A percentile compares a stretch with the other conserved stretches of the same genome.
phyloP scores from a whole-genome alignment of 2,113 vertebrate genomes.

The Phaethornis superciliosus region DNA sequence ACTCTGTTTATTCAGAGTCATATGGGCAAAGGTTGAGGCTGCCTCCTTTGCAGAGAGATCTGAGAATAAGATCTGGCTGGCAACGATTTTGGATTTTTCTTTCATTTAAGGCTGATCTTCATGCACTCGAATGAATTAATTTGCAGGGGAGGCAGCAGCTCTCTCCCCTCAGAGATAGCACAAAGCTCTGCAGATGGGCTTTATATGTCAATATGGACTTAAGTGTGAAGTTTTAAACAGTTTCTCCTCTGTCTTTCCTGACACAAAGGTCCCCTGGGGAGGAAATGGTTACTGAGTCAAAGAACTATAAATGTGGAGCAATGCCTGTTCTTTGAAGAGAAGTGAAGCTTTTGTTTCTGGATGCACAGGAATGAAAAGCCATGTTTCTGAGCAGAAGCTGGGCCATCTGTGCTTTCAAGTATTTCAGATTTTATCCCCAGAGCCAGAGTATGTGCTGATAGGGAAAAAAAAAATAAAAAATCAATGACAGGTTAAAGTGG shows the following conservation, averaged over 20 bases:
- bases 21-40: slow-evolving; percentile 36
- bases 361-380: slow-evolving; percentile 55
- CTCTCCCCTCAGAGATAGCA: not conserved
- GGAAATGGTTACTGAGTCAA: slow-evolving; percentile 32
- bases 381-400: slow-evolving; percentile 23
- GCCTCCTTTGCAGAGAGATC: not conserved
- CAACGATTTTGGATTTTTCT: slow-evolving; percentile 44
- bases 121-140: not conserved
- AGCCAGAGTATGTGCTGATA: not conserved
- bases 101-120: not conserved
- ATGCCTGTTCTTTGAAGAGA: slow-evolving; percentile 37
- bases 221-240: slow-evolving; percentile 40
- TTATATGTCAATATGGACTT: slow-evolving; percentile 4
- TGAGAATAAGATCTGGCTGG: slow-evolving; percentile 8
- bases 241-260: slow-evolving; percentile 50
- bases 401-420: slow-evolving; percentile 19
- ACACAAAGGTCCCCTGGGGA: slow-evolving; percentile 40
- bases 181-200: not conserved
- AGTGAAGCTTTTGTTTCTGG: slow-evolving; percentile 32
- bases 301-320: slow-evolving; percentile 58
- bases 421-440: slow-evolving; percentile 16
- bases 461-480: not conserved
- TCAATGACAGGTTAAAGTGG: not conserved
- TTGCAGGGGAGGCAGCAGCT: not conserved
- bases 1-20: not conserved